Base-by-base conservation (phyloP, 2,113 vertebrate species). In the Scomber scombrus region DNA sequence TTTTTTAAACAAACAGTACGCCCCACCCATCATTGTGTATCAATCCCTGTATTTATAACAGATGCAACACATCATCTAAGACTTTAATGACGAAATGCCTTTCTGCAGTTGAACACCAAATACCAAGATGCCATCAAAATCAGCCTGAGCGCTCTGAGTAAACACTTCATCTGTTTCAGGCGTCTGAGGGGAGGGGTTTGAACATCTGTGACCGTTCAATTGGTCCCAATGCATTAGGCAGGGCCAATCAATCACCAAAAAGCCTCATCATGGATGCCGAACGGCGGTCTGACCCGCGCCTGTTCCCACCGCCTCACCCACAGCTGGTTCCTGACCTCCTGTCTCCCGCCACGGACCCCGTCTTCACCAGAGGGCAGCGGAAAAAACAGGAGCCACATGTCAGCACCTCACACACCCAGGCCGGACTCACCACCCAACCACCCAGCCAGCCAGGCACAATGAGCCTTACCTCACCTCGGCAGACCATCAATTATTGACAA, bases 401-500 rank as follows among this genome's bases (percentile, higher is more conserved):
- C 88, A 75, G 79, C 81, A 70, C 78, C 78, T 56, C 50, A 14
- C 79, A 77, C 69, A 65, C 75, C 34, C 47, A 21, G n/a, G 16
- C 84, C 62, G 46, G 34, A 40, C 34, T 40, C 34, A 11, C 57
- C 69, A 70, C 80, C 68, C 66, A 79, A 4, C 51, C 71, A 66
- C 1, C 61, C 67, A 71, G 50, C 7, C 69, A 68, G 71, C 31
- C 77, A 34, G 49, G 64, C 91, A 75, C 82, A 82, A 81, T 71
- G 72, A 85, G 85, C 74, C 78, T 85, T 74, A 81, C 89, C 89
- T 87, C 89, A 86, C 85, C 80, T 18, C 34, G 49, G 68, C 86
- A 89, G 60, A 82, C 85, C 82, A 92, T 93, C 85, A 93, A 94
- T 92, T 90, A 94, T 92, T 92, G 85, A 93, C 74, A 63, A 88